A percentile compares a stretch with the other conserved stretches of the same genome.
phyloP scores from a whole-genome alignment of 1,140 invertebrate species.

The Eriocheir sinensis region DNA sequence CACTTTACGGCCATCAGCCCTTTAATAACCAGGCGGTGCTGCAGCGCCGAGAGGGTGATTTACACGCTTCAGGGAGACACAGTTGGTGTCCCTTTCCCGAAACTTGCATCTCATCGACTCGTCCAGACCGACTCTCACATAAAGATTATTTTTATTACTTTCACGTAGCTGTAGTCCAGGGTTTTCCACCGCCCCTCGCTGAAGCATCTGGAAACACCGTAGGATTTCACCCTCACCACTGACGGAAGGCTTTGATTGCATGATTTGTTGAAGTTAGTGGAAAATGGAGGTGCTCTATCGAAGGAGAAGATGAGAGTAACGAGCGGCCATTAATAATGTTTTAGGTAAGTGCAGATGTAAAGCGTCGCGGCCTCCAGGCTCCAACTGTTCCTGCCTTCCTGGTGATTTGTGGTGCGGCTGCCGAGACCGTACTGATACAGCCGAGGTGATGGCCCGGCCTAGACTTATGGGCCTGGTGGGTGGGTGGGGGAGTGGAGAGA shows the following conservation, averaged over 20 bases:
- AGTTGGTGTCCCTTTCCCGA: neutral
- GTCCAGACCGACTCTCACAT: neutral
- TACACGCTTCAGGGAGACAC: neutral
- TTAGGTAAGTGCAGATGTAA: neutral
- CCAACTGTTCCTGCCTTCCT: neutral
- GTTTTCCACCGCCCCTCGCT: neutral
- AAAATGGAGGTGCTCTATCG: neutral
- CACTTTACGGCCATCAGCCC: neutral
- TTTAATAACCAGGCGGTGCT: neutral
- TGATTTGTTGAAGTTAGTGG: neutral
- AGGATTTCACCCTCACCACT: neutral
- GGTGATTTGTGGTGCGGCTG: neutral
- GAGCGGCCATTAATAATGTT: neutral
- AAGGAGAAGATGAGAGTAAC: neutral
- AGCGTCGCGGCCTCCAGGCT: neutral
- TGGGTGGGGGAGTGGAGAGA: neutral
- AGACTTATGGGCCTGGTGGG: neutral
- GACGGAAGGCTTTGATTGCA: no score
- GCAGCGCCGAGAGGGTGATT: neutral
- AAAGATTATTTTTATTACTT: neutral
- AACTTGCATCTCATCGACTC: neutral
- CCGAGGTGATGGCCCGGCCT: neutral
- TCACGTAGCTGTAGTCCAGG: neutral
- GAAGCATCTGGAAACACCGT: neutral
- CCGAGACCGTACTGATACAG: neutral